phyloP scores from a whole-genome alignment of 92 coral and sea anemone genomes.

The Phenganax stokvisi region DNA sequence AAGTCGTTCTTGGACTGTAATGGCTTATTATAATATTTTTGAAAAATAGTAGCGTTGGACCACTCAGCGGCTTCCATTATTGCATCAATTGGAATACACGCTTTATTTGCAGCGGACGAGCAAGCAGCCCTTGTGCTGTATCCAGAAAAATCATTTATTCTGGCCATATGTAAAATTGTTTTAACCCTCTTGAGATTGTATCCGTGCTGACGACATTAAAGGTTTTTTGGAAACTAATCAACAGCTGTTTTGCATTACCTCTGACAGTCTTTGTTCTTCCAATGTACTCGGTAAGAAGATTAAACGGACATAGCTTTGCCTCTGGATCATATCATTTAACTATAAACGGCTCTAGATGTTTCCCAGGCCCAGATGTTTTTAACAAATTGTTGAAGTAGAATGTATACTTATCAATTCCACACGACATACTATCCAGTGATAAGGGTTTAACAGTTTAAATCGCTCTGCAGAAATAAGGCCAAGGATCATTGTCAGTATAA shows the following conservation, averaged over 20 bases:
- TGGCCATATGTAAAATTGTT: background rate
- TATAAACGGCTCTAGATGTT: conserved; percentile 1
- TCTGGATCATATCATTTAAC: background rate
- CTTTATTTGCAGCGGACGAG: conserved; percentile 9
- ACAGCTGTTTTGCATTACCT: conserved; percentile 8
- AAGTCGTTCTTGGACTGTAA: background rate
- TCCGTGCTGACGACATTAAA: background rate
- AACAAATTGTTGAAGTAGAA: conserved; percentile 28
- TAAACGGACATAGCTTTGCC: background rate
- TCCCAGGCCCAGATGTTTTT: conserved; percentile 37
- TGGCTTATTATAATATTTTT: conserved; percentile 37
- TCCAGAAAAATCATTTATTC: conserved; percentile 15
- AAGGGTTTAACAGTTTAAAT: conserved; percentile 25
- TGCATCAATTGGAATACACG: conserved; percentile 5
- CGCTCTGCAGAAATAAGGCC: conserved; percentile 37
- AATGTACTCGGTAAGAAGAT: background rate
- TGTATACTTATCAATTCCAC: background rate
- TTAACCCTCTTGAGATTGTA: conserved; percentile 1
- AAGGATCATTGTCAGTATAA: conserved; percentile 45
- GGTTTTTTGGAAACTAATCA: conserved; percentile 7
- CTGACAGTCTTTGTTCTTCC: background rate
- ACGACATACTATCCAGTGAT: conserved; percentile 24
- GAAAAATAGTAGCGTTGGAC: conserved; percentile 32
- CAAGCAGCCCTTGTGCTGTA: conserved; percentile 34
- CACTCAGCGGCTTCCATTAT: conserved; percentile 40